phyloP scores from a whole-genome alignment of 2,888 invertebrate genomes.

The Pseudococcus jackbeardsleyi region DNA sequence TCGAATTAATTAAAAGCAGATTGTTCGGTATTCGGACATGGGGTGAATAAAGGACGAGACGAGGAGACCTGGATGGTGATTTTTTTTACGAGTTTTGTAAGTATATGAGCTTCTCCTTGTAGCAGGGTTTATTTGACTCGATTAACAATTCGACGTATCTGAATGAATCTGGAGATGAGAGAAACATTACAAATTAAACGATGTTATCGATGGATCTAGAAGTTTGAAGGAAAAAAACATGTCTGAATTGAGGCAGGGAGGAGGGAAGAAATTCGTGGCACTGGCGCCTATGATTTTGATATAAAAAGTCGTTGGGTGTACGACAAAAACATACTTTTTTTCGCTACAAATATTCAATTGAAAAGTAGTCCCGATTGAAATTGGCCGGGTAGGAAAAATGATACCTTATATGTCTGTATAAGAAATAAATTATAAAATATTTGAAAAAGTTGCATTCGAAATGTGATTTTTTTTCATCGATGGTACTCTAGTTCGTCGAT shows the following conservation, averaged over 20 bases:
- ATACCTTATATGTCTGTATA: background rate
- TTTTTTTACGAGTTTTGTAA: conserved; percentile 3
- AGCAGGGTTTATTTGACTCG: background rate
- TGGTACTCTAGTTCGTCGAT: background rate
- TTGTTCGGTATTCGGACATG: background rate
- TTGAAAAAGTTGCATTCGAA: background rate
- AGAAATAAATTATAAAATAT: background rate
- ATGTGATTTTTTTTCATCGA: conserved; percentile 1
- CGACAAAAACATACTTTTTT: background rate
- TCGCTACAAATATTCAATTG: background rate
- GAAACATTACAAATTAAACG: conserved; percentile 17
- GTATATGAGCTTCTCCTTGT: background rate
- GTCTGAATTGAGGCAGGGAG: background rate
- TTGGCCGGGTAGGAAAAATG: background rate
- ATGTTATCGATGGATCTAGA: background rate
- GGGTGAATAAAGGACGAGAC: background rate
- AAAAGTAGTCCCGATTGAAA: background rate
- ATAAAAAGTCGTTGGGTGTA: background rate
- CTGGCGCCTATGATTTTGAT: conserved; percentile 32
- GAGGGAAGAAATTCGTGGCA: background rate
- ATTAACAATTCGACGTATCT: background rate
- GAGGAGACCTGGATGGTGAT: background rate
- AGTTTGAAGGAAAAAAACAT: background rate
- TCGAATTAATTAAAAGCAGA: conserved; percentile 34
- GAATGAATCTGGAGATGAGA: background rate